Base-by-base conservation (phyloP, 2,113 vertebrate species). In the Xenopus borealis region DNA sequence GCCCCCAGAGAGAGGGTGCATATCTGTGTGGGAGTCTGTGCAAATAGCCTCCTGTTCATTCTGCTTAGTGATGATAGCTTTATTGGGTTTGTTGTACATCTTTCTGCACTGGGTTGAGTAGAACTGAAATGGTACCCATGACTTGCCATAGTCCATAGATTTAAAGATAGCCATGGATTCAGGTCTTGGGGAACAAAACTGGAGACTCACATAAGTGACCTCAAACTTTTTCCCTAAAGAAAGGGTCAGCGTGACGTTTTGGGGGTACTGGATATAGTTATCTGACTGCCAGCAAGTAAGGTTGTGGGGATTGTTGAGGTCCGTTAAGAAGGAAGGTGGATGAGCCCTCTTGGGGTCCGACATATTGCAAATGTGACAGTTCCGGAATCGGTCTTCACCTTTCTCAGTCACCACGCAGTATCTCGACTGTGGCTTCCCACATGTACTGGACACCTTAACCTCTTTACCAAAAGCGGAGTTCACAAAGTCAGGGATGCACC, bases 401-500 rank as follows among this genome's bases (percentile, higher is more conserved):
- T 93, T 94, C 86, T 98, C 96, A 46, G 91, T 91, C 81, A 95
- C 93, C 86, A 94, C 92, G 82, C 97, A 99, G 91, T 93, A 99
- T 78, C 96, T 90, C 62, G 91, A 83, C 40, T 92, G 89, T 20
- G 91, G 86, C 78, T 88, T 91, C 61, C 96, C 97, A 84, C 97
- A 99, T 83, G 93, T 96, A 92, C 96, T 98, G 82, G 95, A 96
- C 82, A 92, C 95, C 65, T 86, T 91, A 87, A 98, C 96, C 76
- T 98, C 96, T 86, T 96, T 94, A 19, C 96, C 97, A 88, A 99
- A 99, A 72, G 96, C 97, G 46, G 97, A 92, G 88, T 98, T 99
- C 67, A 99, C 96, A 82, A 99, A 99, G 79, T 98, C 97, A n/a
- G 96, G 97, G 88, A 99, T 98, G 91, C 97, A 99, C 83, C 97